A percentile compares a stretch with the other conserved stretches of the same genome.
These are phyloP conservation scores for Scomber colias DNA, from an alignment of 2,113 vertebrate genomes.

Conservation along the genomic window DNA sequence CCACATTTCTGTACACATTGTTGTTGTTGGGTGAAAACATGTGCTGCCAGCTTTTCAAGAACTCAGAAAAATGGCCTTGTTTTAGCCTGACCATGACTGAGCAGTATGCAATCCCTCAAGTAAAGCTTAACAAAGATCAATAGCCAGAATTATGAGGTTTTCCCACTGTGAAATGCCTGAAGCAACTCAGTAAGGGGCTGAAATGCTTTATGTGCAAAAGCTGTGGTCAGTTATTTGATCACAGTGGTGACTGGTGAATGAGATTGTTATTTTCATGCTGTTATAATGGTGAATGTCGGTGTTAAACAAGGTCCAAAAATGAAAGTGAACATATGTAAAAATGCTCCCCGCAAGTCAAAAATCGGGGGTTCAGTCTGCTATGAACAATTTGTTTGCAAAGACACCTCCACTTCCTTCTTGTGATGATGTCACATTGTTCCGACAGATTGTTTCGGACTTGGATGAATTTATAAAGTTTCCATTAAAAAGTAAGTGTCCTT, in stretches of 20 bases:
- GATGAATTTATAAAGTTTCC: too few relatives aligned
- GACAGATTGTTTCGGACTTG: too few relatives aligned
- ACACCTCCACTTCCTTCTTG: too few relatives aligned
- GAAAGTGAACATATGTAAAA: too few relatives aligned
- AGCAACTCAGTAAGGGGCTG: neutral
- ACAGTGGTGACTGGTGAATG: neutral
- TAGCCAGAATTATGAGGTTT: constrained; percentile 5
- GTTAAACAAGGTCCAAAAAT: too few relatives aligned
- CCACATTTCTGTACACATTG: neutral
- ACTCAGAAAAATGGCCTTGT: constrained; percentile 5
- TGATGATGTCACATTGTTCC: too few relatives aligned
- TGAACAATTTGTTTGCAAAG: too few relatives aligned
- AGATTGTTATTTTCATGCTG: too few relatives aligned
- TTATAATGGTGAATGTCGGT: too few relatives aligned
- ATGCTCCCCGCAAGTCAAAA: too few relatives aligned
- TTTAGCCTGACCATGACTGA: neutral
- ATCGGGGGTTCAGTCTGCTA: too few relatives aligned
- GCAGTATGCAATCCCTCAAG: constrained; percentile 24
- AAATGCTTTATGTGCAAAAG: constrained; percentile 11
- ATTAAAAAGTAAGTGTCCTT: too few relatives aligned
- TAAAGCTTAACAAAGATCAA: neutral
- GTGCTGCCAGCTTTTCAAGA: neutral
- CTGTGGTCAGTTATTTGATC: neutral
- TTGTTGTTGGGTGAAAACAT: constrained; percentile 1
- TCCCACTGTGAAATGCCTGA: neutral